Base-by-base conservation (phyloP, 2,888 invertebrate genomes). In the Cremastinae sp. region DNA sequence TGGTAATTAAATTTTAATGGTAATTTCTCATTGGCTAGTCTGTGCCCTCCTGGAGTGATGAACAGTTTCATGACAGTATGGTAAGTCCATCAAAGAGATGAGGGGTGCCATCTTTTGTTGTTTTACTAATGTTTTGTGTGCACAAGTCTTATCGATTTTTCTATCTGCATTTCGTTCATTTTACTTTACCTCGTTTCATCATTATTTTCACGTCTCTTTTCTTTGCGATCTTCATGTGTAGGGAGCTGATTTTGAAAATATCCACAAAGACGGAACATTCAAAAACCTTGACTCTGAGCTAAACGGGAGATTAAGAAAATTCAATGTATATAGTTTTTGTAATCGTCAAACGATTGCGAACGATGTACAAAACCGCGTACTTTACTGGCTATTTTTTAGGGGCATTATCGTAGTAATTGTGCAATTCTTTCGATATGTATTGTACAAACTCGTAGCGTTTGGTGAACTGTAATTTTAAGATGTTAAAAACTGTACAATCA, bases 1-100 rank as follows among this genome's bases (percentile, higher is more conserved):
- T 61, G 56, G 47, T 78, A 74, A 81, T 80, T 68, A 79, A 83
- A 82, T 85, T 85, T 86, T 89, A 89, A 89, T 87, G 79, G 80
- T 82, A 85, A 81, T 88, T 89, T 92, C 91, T 92, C 92, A 91
- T 92, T 92, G 92, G 92, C 93, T 93, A 94, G 94, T 94, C 93
- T 94, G 92, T 94, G 94, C 94, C 93, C 94, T 91, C 95, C 94
- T 93, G 95, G 95, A 94, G 93, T 95, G 93, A 94, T 95, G 94
- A 95, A 95, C 94, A 95, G 94, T 93, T 95, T 95, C 93, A 94
- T 95, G 94, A 94, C 94, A 91, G 94, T 95, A 91, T 95, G 95
- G 95, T 95, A 94, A 95, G 95, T 95, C 89, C 74, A 64, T 72
- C 73, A 43, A 62, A 64, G 41, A 66, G 83, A 85, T 84, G 75